phyloP scores from a whole-genome alignment of 2,888 invertebrate species.

The Heteropelma amictum region DNA sequence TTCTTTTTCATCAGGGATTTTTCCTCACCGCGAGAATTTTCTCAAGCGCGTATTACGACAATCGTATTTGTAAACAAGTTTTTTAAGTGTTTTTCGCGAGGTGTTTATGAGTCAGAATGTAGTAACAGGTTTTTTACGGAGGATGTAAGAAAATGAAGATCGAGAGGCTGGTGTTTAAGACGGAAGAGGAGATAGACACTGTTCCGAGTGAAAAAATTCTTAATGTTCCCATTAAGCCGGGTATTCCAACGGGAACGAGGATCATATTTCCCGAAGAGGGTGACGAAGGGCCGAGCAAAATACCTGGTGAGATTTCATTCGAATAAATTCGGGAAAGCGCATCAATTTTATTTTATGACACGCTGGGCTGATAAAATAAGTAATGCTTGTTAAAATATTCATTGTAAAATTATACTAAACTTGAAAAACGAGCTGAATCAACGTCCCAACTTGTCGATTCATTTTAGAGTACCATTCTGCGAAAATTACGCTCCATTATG shows the following conservation, averaged over 20 bases:
- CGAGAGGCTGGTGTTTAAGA: constrained; percentile 84
- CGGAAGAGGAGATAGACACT: constrained; percentile 82
- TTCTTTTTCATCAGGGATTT: constrained; percentile 9
- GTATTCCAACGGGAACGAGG: constrained; percentile 85
- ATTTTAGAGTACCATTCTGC: no score
- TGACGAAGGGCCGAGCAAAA: constrained; percentile 86
- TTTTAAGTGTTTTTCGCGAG: background rate
- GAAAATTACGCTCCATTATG: no score
- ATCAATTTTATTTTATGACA: no score
- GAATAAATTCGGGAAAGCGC: no score
- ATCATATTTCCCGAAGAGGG: constrained; percentile 88
- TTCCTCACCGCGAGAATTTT: background rate
- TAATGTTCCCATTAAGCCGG: constrained; percentile 86
- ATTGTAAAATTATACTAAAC: no score
- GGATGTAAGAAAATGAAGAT: constrained; percentile 92
- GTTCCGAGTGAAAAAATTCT: constrained; percentile 87
- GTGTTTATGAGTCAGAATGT: background rate
- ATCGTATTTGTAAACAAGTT: background rate
- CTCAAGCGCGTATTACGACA: background rate
- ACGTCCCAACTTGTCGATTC: no score
- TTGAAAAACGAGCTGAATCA: no score
- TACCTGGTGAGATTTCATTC: constrained; percentile 79
- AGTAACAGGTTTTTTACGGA: constrained; percentile 82
- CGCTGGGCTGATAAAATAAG: no score
- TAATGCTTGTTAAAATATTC: no score